Conservation (phyloP, 30 jellyfish, hydroid and myxozoan species). For the Pseudorhiza aurosa region DNA sequence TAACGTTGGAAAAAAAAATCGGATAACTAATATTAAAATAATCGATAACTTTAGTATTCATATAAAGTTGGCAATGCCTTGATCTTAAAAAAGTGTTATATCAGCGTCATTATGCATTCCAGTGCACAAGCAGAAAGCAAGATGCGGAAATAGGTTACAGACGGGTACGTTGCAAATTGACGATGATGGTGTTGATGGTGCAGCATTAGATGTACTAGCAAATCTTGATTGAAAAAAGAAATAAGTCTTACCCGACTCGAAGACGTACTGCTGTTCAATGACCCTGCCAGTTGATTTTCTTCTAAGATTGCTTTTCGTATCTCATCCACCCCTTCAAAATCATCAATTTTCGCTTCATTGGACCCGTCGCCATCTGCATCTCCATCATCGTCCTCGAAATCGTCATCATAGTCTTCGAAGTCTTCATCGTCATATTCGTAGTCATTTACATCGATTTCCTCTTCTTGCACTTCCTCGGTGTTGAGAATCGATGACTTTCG, state of each 20-base stretch:
- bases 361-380: slow-evolving; percentile 18
- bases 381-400: slow-evolving; percentile 63
- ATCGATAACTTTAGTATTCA: no score
- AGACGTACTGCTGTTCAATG: slow-evolving; percentile 55
- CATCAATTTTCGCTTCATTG: slow-evolving; percentile 7
- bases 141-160: no score
- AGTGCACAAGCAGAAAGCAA: no score
- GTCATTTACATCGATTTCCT: slow-evolving; percentile 58
- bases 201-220: no score
- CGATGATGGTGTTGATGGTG: no score
- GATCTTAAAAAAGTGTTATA: no score
- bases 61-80: no score
- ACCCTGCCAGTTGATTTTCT: slow-evolving; percentile 61
- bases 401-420: slow-evolving; percentile 70
- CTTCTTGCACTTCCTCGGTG: slow-evolving; percentile 64
- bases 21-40: no score
- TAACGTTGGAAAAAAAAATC: no score
- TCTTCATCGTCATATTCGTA: slow-evolving; percentile 57
- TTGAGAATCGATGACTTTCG: slow-evolving; percentile 51
- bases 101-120: no score
- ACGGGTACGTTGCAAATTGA: no score
- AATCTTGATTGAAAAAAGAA: no score
- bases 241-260: slow-evolving; percentile 60
- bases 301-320: slow-evolving; percentile 46
- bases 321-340: slow-evolving; percentile 46